Conservation (phyloP, 2,888 invertebrate genomes). For the Luperina nickerlii region DNA sequence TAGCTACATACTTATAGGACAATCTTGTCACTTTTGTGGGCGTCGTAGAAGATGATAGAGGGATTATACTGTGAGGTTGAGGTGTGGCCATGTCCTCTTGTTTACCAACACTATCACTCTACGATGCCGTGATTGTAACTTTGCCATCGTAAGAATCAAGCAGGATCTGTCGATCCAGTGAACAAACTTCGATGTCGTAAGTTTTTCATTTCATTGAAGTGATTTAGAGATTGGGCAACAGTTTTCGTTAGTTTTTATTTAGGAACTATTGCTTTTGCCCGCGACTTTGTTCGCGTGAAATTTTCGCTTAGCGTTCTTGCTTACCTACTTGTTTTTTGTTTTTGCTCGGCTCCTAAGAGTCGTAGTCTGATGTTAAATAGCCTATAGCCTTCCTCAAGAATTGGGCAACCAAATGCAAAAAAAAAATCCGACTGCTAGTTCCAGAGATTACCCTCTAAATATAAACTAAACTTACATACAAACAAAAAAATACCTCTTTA, state of each 20-base stretch:
- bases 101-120: constrained; percentile 46
- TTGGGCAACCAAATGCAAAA: too few species aligned
- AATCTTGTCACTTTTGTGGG: constrained; percentile 35
- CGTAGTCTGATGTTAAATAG: too few species aligned
- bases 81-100: constrained; percentile 10
- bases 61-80: constrained; percentile 24
- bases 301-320: too few species aligned
- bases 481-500: too few species aligned
- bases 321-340: too few species aligned
- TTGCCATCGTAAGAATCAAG: neutral
- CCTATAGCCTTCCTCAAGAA: too few species aligned
- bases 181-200: neutral
- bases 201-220: neutral
- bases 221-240: neutral
- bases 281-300: too few species aligned
- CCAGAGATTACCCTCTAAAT: too few species aligned
- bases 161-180: neutral
- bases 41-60: constrained; percentile 30
- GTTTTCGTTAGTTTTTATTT: neutral
- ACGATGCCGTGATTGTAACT: neutral
- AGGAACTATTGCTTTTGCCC: neutral
- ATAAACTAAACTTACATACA: too few species aligned
- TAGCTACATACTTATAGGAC: constrained; percentile 29
- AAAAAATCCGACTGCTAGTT: too few species aligned
- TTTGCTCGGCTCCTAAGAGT: too few species aligned